Percentiles rank a stretch among this genome's conserved stretches.
These are phyloP conservation scores for Drosophila aldrichi DNA, from an alignment of 2,888 invertebrate genomes.

Conservation along the genomic window DNA sequence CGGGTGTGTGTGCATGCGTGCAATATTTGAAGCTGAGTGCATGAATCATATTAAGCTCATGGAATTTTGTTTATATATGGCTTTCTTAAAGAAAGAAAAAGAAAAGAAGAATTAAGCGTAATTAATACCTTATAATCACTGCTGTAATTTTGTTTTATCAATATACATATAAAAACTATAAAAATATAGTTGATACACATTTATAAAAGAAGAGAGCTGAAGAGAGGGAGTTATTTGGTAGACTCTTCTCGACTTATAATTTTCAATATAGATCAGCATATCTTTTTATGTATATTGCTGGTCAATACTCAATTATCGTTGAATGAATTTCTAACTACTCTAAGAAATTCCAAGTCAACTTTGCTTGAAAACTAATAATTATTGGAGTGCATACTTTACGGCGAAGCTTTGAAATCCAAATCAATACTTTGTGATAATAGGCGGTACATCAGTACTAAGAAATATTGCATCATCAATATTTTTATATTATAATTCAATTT, in stretches of 20 bases:
- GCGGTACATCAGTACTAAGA: too few species aligned
- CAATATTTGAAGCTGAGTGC: constrained; percentile 24
- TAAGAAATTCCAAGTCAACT: not conserved
- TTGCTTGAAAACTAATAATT: not conserved
- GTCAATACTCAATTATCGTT: not conserved
- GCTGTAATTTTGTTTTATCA: not conserved
- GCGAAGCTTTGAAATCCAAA: constrained; percentile 3
- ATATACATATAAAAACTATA: not conserved
- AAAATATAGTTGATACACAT: not conserved
- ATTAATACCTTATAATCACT: not conserved
- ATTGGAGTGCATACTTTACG: constrained; percentile 25
- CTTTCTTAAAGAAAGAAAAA: not conserved
- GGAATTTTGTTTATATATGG: not conserved
- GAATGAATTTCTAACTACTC: too few species aligned
- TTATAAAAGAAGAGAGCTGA: not conserved
- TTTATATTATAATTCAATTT: too few species aligned
- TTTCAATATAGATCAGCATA: too few species aligned
- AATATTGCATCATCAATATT: too few species aligned
- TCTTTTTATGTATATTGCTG: not conserved
- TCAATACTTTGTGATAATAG: not conserved
- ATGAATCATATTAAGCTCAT: constrained; percentile 41
- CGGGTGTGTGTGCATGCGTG: constrained; percentile 17
- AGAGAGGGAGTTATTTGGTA: not conserved
- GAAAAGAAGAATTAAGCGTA: not conserved
- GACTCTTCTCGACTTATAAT: not conserved